Evolutionary conservation across 2,113 vertebrate species (phyloP).

Genomic region (Taxidea taxus): DNA sequence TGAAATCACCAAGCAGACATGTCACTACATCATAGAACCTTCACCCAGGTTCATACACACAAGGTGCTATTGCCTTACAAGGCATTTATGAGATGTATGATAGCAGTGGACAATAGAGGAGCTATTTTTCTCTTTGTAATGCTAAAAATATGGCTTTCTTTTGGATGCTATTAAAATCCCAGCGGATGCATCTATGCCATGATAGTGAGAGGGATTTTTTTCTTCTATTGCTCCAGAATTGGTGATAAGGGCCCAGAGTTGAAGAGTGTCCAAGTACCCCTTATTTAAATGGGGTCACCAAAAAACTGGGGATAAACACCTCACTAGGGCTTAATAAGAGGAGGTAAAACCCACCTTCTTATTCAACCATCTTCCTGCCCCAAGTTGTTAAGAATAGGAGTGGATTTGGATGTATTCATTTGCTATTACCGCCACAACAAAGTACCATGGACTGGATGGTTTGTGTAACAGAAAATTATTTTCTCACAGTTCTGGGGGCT

Average conservation of each 20-base stretch:
- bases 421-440: not conserved
- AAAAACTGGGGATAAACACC: not conserved
- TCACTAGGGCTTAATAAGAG: not conserved
- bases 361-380: not conserved
- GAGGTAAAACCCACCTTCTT: not conserved
- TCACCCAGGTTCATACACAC: constrained; percentile 22
- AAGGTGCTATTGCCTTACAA: not conserved
- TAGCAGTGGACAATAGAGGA: not conserved
- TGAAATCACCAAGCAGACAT: constrained; percentile 59
- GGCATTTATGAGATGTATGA: constrained; percentile 12
- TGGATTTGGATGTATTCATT: not conserved
- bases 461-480: not conserved
- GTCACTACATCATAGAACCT: constrained; percentile 45
- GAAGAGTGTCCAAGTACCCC: not conserved
- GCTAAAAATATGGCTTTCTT: not conserved
- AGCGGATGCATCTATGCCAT: not conserved
- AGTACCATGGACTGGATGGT: not conserved
- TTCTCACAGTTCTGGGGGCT: not conserved
- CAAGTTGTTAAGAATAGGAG: not conserved
- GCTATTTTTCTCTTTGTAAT: constrained; percentile 22
- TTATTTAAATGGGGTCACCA: not conserved
- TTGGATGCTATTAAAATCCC: not conserved
- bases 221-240: not conserved
- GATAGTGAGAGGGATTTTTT: not conserved
- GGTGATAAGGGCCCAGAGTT: not conserved